phyloP scores from a whole-genome alignment of 2,888 invertebrate genomes.

The Cataglyphis livida region DNA sequence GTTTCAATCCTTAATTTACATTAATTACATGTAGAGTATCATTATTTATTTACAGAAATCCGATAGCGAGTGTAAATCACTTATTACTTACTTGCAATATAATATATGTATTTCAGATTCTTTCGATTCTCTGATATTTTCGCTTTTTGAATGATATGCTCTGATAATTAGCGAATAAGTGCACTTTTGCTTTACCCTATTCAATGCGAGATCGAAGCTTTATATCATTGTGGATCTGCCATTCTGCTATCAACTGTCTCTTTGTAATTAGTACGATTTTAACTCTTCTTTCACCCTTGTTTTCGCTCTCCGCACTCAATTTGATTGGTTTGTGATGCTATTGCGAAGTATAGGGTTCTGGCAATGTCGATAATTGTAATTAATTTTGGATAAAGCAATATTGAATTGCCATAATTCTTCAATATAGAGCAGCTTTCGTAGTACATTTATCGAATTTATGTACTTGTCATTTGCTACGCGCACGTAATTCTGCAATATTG shows the following conservation, averaged over 20 bases:
- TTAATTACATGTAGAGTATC: conserved; percentile 7
- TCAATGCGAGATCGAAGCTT: conserved; percentile 50
- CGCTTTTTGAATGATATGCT: background rate
- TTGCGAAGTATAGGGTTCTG: conserved; percentile 2
- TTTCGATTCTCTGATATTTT: conserved; percentile 24
- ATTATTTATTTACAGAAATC: conserved; percentile 6
- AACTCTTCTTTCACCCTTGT: background rate
- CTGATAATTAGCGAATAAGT: conserved; percentile 42
- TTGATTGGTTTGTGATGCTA: conserved; percentile 24
- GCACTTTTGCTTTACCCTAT: conserved; percentile 22
- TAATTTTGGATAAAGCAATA: conserved; percentile 24
- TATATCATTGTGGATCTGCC: conserved; percentile 28
- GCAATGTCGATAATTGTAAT: background rate
- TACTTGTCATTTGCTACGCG: conserved; percentile 1
- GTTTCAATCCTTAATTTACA: conserved; percentile 7
- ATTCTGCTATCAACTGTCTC: conserved; percentile 9
- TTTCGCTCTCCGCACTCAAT: conserved; percentile 22
- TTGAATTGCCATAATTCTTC: background rate
- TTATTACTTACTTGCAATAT: conserved; percentile 7
- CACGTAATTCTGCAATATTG: conserved; percentile 3
- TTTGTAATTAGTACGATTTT: conserved; percentile 47
- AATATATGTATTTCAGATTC: conserved; percentile 6
- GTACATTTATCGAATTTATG: background rate
- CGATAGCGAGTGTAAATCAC: conserved; percentile 13
- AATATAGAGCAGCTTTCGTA: background rate